Conservation (phyloP, 2,888 invertebrate genomes). For the Selenia dentaria region DNA sequence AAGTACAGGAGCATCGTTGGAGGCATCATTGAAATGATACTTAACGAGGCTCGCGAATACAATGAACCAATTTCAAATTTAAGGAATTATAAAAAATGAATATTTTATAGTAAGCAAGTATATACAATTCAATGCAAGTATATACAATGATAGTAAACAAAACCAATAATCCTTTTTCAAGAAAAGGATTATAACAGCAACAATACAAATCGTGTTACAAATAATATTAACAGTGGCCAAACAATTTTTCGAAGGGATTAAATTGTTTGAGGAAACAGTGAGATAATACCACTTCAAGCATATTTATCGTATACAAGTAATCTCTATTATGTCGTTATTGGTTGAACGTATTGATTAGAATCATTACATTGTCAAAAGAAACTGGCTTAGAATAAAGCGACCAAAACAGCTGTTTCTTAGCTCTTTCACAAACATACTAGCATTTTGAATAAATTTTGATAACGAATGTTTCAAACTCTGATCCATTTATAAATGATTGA, state of each 20-base stretch:
- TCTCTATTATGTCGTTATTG: constrained; percentile 51
- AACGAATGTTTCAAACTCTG: constrained; percentile 27
- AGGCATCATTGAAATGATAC: constrained; percentile 54
- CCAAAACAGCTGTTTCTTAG: constrained; percentile 27
- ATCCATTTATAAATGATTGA: constrained; percentile 32
- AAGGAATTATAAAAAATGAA: neutral
- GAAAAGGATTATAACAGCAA: constrained; percentile 62
- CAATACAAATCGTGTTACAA: constrained; percentile 73
- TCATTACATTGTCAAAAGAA: constrained; percentile 28
- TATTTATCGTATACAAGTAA: constrained; percentile 62
- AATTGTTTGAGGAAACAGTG: constrained; percentile 52
- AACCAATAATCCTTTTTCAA: constrained; percentile 56
- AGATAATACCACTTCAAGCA: constrained; percentile 61
- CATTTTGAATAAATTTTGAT: constrained; percentile 23
- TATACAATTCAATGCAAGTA: too few species aligned
- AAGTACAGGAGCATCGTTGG: constrained; percentile 65
- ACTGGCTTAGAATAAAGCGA: constrained; percentile 15
- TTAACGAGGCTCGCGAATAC: constrained; percentile 34
- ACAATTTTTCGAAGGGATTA: constrained; percentile 50
- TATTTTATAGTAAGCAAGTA: too few species aligned
- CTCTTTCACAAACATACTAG: constrained; percentile 17
- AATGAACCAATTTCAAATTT: constrained; percentile 18
- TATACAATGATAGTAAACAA: neutral
- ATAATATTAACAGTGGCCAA: constrained; percentile 69
- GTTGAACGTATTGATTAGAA: constrained; percentile 46